Conservation (phyloP, 2,113 vertebrate species). For the Callocephalon fimbriatum region DNA sequence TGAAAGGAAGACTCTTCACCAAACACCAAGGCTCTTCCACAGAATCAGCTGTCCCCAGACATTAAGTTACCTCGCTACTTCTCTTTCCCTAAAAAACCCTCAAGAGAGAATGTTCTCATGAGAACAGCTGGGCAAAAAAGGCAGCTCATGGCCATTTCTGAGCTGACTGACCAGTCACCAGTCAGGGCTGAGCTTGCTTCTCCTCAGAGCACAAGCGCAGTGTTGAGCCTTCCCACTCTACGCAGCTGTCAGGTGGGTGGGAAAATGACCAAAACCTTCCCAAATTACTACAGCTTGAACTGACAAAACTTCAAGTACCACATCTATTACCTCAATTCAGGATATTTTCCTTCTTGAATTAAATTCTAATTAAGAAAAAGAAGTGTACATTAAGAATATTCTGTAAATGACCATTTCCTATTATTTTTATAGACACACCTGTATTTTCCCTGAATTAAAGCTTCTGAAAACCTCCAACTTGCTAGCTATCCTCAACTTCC, state of each 20-base stretch:
- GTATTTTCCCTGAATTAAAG: neutral
- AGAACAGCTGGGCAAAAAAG: neutral
- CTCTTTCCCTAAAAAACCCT: neutral
- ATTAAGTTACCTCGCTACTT: neutral
- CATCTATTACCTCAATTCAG: neutral
- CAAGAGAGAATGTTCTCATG: neutral
- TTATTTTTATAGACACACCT: neutral
- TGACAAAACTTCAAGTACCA: neutral
- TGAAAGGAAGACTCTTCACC: neutral
- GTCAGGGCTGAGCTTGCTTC: neutral
- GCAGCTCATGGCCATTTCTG: neutral
- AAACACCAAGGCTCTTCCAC: fast-evolving
- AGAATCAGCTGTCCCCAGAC: neutral
- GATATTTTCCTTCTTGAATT: neutral
- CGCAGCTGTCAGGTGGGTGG: neutral
- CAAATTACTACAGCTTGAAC: neutral
- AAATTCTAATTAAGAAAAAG: neutral
- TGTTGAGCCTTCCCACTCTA: neutral
- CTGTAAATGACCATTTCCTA: neutral
- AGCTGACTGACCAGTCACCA: neutral
- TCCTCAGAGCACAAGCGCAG: neutral
- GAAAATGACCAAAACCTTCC: neutral
- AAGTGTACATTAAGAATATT: neutral
- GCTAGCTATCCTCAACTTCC: neutral
- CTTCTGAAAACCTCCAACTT: neutral